Evolutionary conservation across 2,797 vertebrate genomes (phyloP).

Genomic region (Xiphophorus birchmanni): DNA sequence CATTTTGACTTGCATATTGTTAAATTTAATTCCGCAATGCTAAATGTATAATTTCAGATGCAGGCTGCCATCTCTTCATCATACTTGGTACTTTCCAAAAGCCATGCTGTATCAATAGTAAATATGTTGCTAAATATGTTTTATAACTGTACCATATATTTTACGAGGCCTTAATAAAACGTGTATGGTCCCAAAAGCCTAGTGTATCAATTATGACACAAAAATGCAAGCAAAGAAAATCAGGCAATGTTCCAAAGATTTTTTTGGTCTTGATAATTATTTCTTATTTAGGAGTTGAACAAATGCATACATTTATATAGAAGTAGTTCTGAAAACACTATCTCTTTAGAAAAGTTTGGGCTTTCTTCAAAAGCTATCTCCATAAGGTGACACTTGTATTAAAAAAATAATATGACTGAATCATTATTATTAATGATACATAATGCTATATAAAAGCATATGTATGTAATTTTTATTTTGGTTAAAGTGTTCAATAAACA

Average conservation of each 20-base stretch:
- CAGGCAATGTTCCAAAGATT: neutral
- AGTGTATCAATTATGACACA: neutral
- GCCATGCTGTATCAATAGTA: neutral
- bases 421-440: neutral
- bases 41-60: neutral
- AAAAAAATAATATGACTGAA: neutral
- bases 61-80: neutral
- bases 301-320: neutral
- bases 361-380: neutral
- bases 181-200: neutral
- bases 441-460: too few relatives aligned
- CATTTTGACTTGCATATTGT: neutral
- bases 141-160: neutral
- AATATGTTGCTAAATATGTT: neutral
- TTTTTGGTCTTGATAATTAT: neutral
- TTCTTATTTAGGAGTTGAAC: neutral
- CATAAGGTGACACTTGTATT: neutral
- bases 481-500: neutral
- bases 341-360: neutral
- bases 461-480: too few relatives aligned
- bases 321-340: neutral
- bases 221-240: neutral
- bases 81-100: neutral
- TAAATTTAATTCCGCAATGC: neutral
- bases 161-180: neutral